A percentile compares a stretch with the other conserved stretches of the same genome.
Evolutionary conservation across 1,140 invertebrate genomes (phyloP).

Genomic region (Liolophura sinensis): DNA sequence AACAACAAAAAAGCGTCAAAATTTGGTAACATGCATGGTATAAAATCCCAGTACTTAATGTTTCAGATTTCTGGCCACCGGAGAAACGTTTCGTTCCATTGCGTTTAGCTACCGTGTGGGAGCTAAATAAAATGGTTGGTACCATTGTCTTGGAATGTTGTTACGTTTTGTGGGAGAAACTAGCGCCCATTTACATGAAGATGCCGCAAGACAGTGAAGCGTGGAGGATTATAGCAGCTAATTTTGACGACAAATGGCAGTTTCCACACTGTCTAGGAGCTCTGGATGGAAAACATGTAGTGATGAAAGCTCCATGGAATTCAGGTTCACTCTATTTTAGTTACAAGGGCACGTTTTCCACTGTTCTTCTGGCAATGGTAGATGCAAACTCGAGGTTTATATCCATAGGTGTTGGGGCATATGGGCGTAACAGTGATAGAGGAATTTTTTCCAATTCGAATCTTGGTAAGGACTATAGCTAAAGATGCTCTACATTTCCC

Average conservation of each 20-base stretch:
- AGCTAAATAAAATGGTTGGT: conserved; percentile 7
- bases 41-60: too few species aligned
- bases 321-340: conserved; percentile 13
- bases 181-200: conserved; percentile 11
- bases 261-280: conserved; percentile 9
- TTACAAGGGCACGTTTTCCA: conserved; percentile 20
- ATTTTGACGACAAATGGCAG: conserved; percentile 9
- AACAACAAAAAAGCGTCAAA: too few species aligned
- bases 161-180: conserved; percentile 5
- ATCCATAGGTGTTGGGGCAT: conserved; percentile 12
- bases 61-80: conserved; percentile 8
- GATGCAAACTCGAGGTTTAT: conserved; percentile 22
- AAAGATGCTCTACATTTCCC: too few species aligned
- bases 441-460: too few species aligned
- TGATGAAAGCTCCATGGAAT: conserved; percentile 11
- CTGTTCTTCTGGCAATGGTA: conserved; percentile 17
- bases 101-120: conserved; percentile 6
- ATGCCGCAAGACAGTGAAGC: conserved; percentile 6
- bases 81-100: neutral
- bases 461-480: too few species aligned
- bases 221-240: neutral
- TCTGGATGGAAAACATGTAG: conserved; percentile 25
- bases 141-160: conserved; percentile 6
- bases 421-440: too few species aligned
- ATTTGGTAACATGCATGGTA: too few species aligned